Percentiles rank a stretch among this genome's conserved stretches.
phyloP scores from a whole-genome alignment of 2,888 invertebrate species.

The Platycheirus rosarum region DNA sequence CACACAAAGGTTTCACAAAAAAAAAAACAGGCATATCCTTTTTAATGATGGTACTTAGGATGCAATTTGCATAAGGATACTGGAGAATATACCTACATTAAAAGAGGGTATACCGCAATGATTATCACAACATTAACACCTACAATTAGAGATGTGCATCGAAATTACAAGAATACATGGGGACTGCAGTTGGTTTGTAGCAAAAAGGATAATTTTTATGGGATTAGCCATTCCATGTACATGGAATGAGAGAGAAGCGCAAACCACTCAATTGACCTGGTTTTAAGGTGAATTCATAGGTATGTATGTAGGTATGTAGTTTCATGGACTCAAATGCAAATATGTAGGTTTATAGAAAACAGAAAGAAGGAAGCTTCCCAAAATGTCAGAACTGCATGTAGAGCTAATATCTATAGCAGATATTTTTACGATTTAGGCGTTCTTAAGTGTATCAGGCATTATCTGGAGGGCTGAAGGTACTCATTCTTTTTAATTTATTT shows the following conservation, averaged over 20 bases:
- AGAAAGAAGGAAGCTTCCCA: constrained; percentile 16
- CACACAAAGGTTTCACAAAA: constrained; percentile 38
- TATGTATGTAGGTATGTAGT: constrained; percentile 22
- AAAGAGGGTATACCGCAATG: constrained; percentile 64
- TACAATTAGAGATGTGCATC: constrained; percentile 52
- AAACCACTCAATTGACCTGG: constrained; percentile 52
- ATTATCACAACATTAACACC: constrained; percentile 75
- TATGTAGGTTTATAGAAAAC: constrained; percentile 14
- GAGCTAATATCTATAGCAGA: too few species aligned
- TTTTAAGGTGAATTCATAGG: constrained; percentile 44
- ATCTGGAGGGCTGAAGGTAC: too few species aligned
- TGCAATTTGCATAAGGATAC: constrained; percentile 71
- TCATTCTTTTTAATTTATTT: too few species aligned
- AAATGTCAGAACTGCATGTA: too few species aligned
- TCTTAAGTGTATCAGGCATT: too few species aligned
- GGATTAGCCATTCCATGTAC: constrained; percentile 50
- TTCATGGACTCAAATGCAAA: constrained; percentile 54
- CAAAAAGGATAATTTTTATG: constrained; percentile 65
- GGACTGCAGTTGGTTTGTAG: neutral
- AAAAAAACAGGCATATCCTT: constrained; percentile 34
- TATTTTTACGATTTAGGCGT: too few species aligned
- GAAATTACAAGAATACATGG: constrained; percentile 40
- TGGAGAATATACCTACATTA: constrained; percentile 14
- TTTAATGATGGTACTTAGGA: constrained; percentile 53
- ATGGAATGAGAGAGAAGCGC: neutral